Conservation (phyloP, 2,113 vertebrate species). For the Sprattus sprattus region DNA sequence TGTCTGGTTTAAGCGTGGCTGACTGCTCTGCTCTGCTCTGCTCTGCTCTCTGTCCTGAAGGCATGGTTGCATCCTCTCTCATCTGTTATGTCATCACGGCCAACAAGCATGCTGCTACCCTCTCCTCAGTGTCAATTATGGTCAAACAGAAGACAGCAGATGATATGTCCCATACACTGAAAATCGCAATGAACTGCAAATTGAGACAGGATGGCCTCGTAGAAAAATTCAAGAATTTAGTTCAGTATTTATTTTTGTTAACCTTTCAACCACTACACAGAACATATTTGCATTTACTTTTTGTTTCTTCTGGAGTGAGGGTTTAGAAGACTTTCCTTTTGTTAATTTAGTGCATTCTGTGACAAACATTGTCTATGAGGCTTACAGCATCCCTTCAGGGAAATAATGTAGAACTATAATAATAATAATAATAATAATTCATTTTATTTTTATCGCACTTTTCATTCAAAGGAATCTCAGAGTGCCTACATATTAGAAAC, state of each 20-base stretch:
- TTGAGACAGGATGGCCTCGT: not conserved
- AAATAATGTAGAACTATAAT: not conserved
- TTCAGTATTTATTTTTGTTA: not conserved
- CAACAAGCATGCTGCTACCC: not conserved
- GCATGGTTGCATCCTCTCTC: not conserved
- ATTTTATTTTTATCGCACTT: too few species aligned
- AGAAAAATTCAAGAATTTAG: not conserved
- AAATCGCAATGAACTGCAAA: not conserved
- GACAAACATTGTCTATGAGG: not conserved
- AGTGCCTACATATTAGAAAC: too few species aligned
- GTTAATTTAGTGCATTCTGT: not conserved
- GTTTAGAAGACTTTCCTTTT: not conserved
- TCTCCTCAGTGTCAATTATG: not conserved
- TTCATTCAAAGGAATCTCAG: too few species aligned
- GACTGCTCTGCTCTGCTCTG: conserved; percentile 21
- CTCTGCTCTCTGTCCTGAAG: not conserved
- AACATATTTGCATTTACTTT: not conserved
- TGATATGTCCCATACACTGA: not conserved
- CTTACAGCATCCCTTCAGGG: not conserved
- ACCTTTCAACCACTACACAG: not conserved
- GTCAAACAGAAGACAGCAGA: not conserved
- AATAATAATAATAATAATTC: too few species aligned
- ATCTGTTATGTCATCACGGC: not conserved
- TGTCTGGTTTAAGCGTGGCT: conserved; percentile 26
- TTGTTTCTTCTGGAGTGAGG: not conserved